Evolutionary conservation across 1,140 invertebrate species (phyloP).

Genomic region (Trachelipus rathkii): DNA sequence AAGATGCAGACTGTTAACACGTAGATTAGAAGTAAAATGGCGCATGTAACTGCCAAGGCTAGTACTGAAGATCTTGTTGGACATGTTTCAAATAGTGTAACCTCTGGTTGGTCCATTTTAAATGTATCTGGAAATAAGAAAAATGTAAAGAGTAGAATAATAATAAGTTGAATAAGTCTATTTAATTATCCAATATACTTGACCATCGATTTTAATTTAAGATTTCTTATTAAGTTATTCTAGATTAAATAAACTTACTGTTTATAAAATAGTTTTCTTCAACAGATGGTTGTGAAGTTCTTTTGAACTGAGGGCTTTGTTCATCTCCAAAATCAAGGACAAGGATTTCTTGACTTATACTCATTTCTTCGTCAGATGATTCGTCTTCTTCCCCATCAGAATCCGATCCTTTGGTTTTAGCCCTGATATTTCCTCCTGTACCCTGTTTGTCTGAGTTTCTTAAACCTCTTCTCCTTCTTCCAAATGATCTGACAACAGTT

Average conservation of each 20-base stretch:
- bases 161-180: no score
- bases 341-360: constrained; percentile 86
- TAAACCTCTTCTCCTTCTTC: constrained; percentile 70
- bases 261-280: constrained; percentile 36
- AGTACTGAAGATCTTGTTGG: constrained; percentile 84
- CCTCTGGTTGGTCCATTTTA: constrained; percentile 34
- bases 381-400: constrained; percentile 12
- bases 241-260: constrained; percentile 27
- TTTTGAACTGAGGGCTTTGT: constrained; percentile 52
- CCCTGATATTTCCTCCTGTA: constrained; percentile 53
- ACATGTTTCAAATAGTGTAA: constrained; percentile 54
- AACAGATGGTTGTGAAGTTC: constrained; percentile 20
- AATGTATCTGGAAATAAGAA: constrained; percentile 26
- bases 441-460: constrained; percentile 51
- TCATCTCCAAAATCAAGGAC: constrained; percentile 87
- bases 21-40: constrained; percentile 81
- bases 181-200: no score
- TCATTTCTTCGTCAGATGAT: constrained; percentile 62
- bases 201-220: no score
- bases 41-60: constrained; percentile 80
- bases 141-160: neutral
- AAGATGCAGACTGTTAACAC: constrained; percentile 82
- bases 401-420: constrained; percentile 50
- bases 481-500: constrained; percentile 83
- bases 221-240: neutral